Evolutionary conservation across 2,113 vertebrate species (phyloP).

Genomic region (Malurus cyaneus): DNA sequence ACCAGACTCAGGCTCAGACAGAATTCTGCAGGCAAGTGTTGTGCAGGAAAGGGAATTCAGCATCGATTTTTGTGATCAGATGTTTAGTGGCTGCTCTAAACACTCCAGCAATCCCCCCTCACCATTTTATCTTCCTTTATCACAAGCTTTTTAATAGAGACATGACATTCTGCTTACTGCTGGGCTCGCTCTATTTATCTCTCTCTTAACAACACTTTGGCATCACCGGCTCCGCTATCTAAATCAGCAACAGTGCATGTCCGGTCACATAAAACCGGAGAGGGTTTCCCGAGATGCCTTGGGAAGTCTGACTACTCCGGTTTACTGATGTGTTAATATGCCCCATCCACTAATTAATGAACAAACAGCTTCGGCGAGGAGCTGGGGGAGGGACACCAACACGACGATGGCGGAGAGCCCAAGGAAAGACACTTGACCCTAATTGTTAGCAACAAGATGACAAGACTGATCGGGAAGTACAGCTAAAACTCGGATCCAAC

Average conservation of each 20-base stretch:
- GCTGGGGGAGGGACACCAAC: slow-evolving; percentile 55
- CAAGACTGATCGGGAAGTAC: slow-evolving; percentile 46
- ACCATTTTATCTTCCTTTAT: slow-evolving; percentile 71
- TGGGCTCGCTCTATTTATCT: slow-evolving; percentile 63
- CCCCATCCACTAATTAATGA: slow-evolving; percentile 69
- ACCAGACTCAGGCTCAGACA: background rate
- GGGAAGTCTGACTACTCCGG: slow-evolving; percentile 54
- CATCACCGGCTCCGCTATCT: slow-evolving; percentile 52
- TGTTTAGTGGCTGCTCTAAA: slow-evolving; percentile 57
- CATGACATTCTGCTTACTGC: slow-evolving; percentile 68
- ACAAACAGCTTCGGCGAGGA: slow-evolving; percentile 62
- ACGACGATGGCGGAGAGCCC: background rate
- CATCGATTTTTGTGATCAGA: slow-evolving; percentile 64
- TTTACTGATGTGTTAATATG: slow-evolving; percentile 67
- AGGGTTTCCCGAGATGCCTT: slow-evolving; percentile 67
- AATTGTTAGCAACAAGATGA: slow-evolving; percentile 62
- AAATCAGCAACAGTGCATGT: slow-evolving; percentile 58
- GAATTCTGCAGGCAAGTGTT: background rate
- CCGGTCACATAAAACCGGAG: slow-evolving; percentile 59
- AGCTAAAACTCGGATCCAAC: slow-evolving; percentile 23
- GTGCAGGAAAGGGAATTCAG: background rate
- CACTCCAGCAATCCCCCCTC: slow-evolving; percentile 50
- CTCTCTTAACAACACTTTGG: slow-evolving; percentile 67
- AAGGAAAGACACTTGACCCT: slow-evolving; percentile 63
- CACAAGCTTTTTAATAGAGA: slow-evolving; percentile 68